Percentiles rank a stretch among this genome's conserved stretches.
These are phyloP conservation scores for Drosophila suboccidentalis DNA, from an alignment of 2,888 invertebrate species.

Conservation along the genomic window DNA sequence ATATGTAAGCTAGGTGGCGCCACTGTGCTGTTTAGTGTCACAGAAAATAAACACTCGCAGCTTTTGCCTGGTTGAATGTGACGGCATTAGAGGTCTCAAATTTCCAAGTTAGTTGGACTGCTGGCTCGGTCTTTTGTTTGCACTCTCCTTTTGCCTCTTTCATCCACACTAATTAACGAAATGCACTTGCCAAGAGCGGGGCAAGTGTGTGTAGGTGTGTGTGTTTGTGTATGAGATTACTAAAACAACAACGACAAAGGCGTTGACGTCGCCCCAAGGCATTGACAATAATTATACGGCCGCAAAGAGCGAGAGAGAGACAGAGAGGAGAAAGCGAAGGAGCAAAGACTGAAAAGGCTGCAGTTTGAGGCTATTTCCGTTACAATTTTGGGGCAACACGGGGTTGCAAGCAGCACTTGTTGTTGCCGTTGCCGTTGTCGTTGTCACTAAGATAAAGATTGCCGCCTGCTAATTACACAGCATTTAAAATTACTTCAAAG, in stretches of 20 bases:
- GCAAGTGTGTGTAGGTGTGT: constrained; percentile 25
- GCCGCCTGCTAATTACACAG: constrained; percentile 64
- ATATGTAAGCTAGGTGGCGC: constrained; percentile 43
- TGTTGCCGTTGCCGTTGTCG: constrained; percentile 8
- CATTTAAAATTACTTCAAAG: constrained; percentile 47
- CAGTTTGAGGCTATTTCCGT: constrained; percentile 46
- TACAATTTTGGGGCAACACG: constrained; percentile 27
- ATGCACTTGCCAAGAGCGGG: constrained; percentile 69
- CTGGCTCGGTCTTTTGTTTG: constrained; percentile 44
- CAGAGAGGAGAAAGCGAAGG: not conserved
- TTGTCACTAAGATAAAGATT: constrained; percentile 37
- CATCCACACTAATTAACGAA: constrained; percentile 76
- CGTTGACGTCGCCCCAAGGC: constrained; percentile 53
- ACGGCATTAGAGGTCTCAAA: constrained; percentile 46
- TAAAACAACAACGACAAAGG: constrained; percentile 34
- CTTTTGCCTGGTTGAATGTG: constrained; percentile 23
- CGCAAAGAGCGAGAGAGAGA: constrained; percentile 15
- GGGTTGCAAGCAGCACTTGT: constrained; percentile 12
- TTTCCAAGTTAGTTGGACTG: constrained; percentile 45
- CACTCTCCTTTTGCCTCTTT: constrained; percentile 32
- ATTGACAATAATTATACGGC: constrained; percentile 67
- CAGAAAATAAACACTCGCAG: constrained; percentile 25
- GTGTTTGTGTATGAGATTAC: constrained; percentile 38
- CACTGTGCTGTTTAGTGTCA: constrained; percentile 28
- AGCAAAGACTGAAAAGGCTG: constrained; percentile 6